Conservation (phyloP, 2,113 vertebrate genomes). For the Haplotaxodon microlepis region DNA sequence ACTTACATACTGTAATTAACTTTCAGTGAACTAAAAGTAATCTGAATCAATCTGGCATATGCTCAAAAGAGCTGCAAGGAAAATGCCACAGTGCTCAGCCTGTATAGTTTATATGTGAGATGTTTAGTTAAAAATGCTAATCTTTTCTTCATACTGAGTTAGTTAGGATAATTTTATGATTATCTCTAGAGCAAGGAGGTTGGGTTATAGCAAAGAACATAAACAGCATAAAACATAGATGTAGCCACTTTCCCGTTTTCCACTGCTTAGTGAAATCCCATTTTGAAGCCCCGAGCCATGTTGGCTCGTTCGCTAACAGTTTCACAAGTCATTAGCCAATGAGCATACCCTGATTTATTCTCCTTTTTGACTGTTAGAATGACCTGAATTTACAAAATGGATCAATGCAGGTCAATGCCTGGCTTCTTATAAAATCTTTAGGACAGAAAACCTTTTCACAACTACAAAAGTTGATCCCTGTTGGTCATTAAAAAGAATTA, state of each 20-base stretch:
- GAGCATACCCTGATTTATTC: background rate
- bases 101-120: background rate
- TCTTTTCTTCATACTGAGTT: background rate
- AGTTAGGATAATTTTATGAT: background rate
- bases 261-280: background rate
- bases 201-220: background rate
- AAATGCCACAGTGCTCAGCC: background rate
- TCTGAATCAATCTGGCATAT: background rate
- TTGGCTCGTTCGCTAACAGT: background rate
- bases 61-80: background rate
- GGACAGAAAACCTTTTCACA: background rate
- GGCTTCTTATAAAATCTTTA: background rate
- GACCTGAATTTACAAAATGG: background rate
- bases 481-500: background rate
- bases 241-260: rapidly evolving
- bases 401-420: background rate
- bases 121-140: background rate
- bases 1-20: background rate
- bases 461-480: background rate
- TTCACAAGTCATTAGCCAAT: background rate
- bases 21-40: background rate
- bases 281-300: background rate
- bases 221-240: background rate
- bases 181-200: background rate
- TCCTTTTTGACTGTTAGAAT: background rate